These are phyloP conservation scores for Apomyelois bistriatella DNA, from an alignment of 2,888 invertebrate genomes.

Conservation along the genomic window DNA sequence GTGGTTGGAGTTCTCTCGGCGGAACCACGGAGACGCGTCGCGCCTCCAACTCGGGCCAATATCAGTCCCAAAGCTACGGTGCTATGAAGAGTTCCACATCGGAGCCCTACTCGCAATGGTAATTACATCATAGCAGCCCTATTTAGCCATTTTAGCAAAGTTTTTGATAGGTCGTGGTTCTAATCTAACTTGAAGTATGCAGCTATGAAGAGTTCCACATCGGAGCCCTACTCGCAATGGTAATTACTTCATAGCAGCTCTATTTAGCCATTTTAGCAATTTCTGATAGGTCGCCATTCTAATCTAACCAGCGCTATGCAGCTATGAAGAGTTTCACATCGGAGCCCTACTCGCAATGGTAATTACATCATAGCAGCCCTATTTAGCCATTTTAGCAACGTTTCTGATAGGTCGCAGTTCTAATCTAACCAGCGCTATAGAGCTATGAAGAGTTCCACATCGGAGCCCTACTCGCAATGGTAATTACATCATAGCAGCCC, in stretches of 20 bases:
- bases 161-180: no score
- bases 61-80: conserved; percentile 61
- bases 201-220: conserved; percentile 69
- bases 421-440: conserved; percentile 55
- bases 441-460: conserved; percentile 67
- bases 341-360: conserved; percentile 71
- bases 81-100: conserved; percentile 71
- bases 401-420: no score
- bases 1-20: conserved; percentile 65
- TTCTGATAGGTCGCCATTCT: no score
- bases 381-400: no score
- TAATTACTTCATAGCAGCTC: conserved; percentile 27
- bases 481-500: conserved; percentile 27
- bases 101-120: conserved; percentile 71
- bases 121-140: conserved; percentile 11
- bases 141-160: no score
- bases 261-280: no score
- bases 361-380: conserved; percentile 10
- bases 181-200: no score
- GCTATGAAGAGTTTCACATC: conserved; percentile 70
- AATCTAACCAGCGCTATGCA: no score
- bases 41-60: conserved; percentile 46
- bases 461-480: conserved; percentile 71
- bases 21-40: conserved; percentile 55
- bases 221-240: conserved; percentile 71